Evolutionary conservation across 2,113 vertebrate species (phyloP).

Genomic region (Cyanoramphus novaezelandiae): DNA sequence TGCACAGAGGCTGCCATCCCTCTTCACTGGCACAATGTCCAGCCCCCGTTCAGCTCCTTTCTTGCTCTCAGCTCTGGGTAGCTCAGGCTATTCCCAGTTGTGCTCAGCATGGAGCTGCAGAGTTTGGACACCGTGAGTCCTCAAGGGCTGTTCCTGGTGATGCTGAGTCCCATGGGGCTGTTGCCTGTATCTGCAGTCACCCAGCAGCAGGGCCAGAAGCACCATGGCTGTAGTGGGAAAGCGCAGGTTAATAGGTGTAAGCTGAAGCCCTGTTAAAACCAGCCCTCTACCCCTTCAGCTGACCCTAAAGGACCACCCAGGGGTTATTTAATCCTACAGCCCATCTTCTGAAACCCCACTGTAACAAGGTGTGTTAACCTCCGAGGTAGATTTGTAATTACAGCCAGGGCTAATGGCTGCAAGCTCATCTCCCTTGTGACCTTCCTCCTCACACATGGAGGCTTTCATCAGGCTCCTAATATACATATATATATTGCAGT

Average conservation of each 20-base stretch:
- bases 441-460: constrained; percentile 18
- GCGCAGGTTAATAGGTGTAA: fast-evolving
- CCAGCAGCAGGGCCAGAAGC: neutral
- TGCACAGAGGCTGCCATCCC: neutral
- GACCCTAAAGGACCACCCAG: constrained; percentile 39
- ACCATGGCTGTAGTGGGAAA: neutral
- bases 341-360: neutral
- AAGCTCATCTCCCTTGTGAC: constrained; percentile 10
- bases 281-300: neutral
- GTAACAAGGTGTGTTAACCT: constrained; percentile 30
- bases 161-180: neutral
- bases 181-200: neutral
- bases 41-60: neutral
- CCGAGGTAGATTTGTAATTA: neutral
- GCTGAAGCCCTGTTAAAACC: neutral
- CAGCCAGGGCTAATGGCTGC: neutral
- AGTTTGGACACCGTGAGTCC: neutral
- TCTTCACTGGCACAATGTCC: neutral
- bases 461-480: constrained; percentile 25
- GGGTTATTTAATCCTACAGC: neutral
- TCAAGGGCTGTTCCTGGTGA: neutral
- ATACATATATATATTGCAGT: neutral
- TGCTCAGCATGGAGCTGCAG: neutral
- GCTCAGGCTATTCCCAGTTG: fast-evolving
- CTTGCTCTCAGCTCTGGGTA: neutral